These are phyloP conservation scores for Drosophila longiperda DNA, from an alignment of 2,888 invertebrate species.

Conservation along the genomic window DNA sequence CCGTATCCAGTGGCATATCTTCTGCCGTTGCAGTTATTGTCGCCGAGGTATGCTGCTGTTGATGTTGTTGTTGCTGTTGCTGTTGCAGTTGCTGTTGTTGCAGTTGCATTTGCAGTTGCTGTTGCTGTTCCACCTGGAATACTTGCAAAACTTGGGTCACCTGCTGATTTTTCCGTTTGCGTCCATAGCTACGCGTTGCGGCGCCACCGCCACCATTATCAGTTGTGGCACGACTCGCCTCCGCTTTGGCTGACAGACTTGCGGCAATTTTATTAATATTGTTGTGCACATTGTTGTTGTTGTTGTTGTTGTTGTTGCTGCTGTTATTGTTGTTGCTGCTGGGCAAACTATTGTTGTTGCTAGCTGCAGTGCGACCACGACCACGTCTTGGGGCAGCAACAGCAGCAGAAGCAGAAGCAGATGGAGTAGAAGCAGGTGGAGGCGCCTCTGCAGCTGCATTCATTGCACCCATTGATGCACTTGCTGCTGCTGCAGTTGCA, in stretches of 20 bases:
- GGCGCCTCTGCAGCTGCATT: slow-evolving; percentile 43
- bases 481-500: slow-evolving; percentile 11
- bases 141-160: slow-evolving; percentile 70
- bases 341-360: slow-evolving; percentile 75
- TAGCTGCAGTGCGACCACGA: slow-evolving; percentile 66
- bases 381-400: slow-evolving; percentile 71
- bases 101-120: neutral
- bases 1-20: slow-evolving; percentile 5
- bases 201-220: slow-evolving; percentile 40
- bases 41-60: slow-evolving; percentile 32
- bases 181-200: slow-evolving; percentile 77
- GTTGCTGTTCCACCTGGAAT: slow-evolving; percentile 13
- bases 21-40: slow-evolving; percentile 33
- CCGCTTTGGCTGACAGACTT: slow-evolving; percentile 79
- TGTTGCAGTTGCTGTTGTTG: neutral
- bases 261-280: slow-evolving; percentile 82
- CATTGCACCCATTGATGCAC: slow-evolving; percentile 46
- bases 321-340: slow-evolving; percentile 58
- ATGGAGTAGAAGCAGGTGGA: neutral
- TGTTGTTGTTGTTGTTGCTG: slow-evolving; percentile 57
- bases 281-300: slow-evolving; percentile 76
- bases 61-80: slow-evolving; percentile 28
- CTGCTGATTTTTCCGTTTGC: slow-evolving; percentile 84
- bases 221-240: slow-evolving; percentile 57
- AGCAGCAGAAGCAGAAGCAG: neutral